A percentile compares a stretch with the other conserved stretches of the same genome.
These are phyloP conservation scores for Mesodorylaimus sp. DNA, from an alignment of 2,888 invertebrate genomes.

Conservation along the genomic window DNA sequence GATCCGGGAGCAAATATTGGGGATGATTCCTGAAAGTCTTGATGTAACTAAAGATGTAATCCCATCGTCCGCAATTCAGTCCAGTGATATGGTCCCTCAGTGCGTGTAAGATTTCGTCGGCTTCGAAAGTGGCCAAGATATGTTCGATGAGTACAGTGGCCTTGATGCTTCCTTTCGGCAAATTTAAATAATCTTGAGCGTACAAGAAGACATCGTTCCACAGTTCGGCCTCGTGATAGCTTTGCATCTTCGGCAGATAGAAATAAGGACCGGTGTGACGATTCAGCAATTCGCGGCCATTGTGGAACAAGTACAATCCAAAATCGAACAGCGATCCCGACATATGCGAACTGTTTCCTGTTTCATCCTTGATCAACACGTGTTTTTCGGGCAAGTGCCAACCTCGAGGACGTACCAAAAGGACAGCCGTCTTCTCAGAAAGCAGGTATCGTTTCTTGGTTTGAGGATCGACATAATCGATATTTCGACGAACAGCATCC, in stretches of 20 bases:
- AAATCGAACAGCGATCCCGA: conserved; percentile 52
- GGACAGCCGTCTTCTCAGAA: conserved; percentile 38
- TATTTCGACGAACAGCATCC: conserved; percentile 39
- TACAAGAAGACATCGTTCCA: conserved; percentile 53
- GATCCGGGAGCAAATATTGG: conserved; percentile 47
- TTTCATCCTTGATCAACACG: conserved; percentile 27
- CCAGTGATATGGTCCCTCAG: conserved; percentile 48
- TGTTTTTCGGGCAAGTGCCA: conserved; percentile 51
- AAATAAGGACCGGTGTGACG: conserved; percentile 47
- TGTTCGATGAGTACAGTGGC: conserved; percentile 54
- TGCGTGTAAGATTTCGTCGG: conserved; percentile 49
- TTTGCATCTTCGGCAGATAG: conserved; percentile 52
- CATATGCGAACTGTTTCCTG: conserved; percentile 27
- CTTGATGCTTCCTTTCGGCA: conserved; percentile 47
- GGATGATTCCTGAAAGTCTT: conserved; percentile 36
- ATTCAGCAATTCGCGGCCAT: conserved; percentile 40
- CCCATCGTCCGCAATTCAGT: conserved; percentile 56
- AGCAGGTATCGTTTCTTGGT: conserved; percentile 25
- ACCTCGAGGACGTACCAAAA: conserved; percentile 50
- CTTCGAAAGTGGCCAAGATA: conserved; percentile 47
- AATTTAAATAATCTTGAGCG: conserved; percentile 40
- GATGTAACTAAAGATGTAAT: conserved; percentile 38
- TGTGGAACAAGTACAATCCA: conserved; percentile 48
- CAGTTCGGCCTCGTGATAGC: conserved; percentile 44
- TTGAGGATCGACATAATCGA: conserved; percentile 22